Percentiles rank a stretch among this genome's conserved stretches.
phyloP scores from a whole-genome alignment of 2,797 vertebrate genomes.

The Aphelocoma californica region DNA sequence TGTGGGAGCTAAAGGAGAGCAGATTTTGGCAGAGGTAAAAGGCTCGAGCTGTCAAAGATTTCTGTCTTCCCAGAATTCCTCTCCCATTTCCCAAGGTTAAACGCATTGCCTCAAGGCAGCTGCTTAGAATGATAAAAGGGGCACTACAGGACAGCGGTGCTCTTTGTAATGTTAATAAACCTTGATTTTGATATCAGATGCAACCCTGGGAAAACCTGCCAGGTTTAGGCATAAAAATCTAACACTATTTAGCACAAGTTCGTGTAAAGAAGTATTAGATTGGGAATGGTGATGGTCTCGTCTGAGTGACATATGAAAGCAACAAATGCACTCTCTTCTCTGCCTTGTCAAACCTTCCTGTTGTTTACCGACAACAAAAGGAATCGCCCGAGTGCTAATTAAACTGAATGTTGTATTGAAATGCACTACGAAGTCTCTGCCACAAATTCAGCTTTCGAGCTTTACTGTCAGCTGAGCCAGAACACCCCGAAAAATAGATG shows the following conservation, averaged over 20 bases:
- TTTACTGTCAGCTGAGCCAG: background rate
- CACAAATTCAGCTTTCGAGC: background rate
- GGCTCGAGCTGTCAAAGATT: slow-evolving; percentile 69
- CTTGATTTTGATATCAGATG: slow-evolving; percentile 78
- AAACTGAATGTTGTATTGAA: background rate
- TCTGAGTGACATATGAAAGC: slow-evolving; percentile 67
- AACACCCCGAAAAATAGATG: background rate
- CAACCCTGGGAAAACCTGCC: slow-evolving; percentile 77
- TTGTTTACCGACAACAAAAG: slow-evolving; percentile 56
- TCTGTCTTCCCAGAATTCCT: slow-evolving; percentile 74
- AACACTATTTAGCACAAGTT: slow-evolving; percentile 74
- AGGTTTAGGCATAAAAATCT: slow-evolving; percentile 65
- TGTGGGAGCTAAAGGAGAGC: slow-evolving; percentile 47
- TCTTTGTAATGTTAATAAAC: slow-evolving; percentile 86
- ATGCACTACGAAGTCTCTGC: background rate
- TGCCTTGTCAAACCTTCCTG: slow-evolving; percentile 41
- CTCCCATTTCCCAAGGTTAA: slow-evolving; percentile 84
- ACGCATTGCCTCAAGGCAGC: slow-evolving; percentile 75
- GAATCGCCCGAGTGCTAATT: slow-evolving; percentile 66
- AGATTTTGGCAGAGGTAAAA: slow-evolving; percentile 71
- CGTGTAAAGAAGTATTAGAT: slow-evolving; percentile 62
- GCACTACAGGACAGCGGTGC: slow-evolving; percentile 74
- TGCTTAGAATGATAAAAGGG: slow-evolving; percentile 82
- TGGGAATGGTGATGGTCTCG: slow-evolving; percentile 64
- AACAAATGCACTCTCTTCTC: background rate